Evolutionary conservation across 2,888 invertebrate genomes (phyloP), one percentile per base, ranked within the genome.

Genomic region (Andrena marginata): DNA sequence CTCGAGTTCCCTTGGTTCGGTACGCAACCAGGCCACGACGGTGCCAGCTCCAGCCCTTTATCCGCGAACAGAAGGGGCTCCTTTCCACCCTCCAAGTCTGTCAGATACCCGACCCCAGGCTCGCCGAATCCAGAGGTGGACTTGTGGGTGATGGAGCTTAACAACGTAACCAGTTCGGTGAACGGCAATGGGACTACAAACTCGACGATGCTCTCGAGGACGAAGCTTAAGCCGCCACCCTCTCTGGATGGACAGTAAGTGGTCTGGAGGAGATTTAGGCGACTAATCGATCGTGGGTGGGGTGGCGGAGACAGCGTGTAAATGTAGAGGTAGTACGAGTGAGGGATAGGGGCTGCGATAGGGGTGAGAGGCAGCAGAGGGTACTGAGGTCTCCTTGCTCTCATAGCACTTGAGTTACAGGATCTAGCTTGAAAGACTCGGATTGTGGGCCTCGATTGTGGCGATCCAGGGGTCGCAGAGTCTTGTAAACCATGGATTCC

Each of bases 21-120:
- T 49, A 96, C 96, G 10, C 88, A 89, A 16, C 68, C 87, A n/a
- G 92, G 91, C 20, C 92, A 92, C 69, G 92, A 90, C 33, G 96
- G 96, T 94, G 95, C 83, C 59, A 87, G 82, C 33, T 88, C 85
- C 29, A 96, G 94, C 92, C 94, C 94, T 8, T 90, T 94, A 81
- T 94, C 94, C 80, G 92, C 94, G 31, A 89, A 95, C 85, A 94
- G 95, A 89, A 95, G 96, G 89, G 95, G 95, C 64, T 95, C 96
- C 84, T 98, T 98, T 95, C 98, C 98, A 74, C 96, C 97, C 87
- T 96, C 97, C 79, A 95, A 96, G 94, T 96, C 96, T 91, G 95
- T 98, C 89, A 96, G 97, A 93, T 98, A 98, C 95, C 98, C 98
- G 64, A 98, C 97, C 94, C 98, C 98, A 85, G 98, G 98, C 85